Conservation (phyloP, 2,113 vertebrate species). For the cattle (Bos taurus) region DNA sequence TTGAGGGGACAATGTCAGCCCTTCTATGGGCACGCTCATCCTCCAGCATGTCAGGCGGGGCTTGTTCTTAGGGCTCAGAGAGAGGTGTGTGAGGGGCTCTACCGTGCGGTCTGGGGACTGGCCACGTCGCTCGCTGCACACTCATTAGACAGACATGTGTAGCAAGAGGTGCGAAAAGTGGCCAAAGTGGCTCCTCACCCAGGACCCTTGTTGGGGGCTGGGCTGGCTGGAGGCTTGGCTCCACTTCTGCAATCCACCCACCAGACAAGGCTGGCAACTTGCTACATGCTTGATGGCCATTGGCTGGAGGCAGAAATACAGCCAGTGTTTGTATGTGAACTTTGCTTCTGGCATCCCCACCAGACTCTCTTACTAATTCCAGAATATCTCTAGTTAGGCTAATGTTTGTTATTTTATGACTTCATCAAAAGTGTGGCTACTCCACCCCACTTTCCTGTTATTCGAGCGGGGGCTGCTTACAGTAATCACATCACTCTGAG, state of each 20-base stretch:
- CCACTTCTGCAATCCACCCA: too few relatives aligned
- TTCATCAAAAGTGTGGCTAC: not conserved
- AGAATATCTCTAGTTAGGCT: not conserved
- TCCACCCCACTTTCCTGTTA: not conserved
- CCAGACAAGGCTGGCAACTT: too few relatives aligned
- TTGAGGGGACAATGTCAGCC: too few relatives aligned
- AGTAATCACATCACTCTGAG: not conserved
- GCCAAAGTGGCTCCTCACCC: not conserved
- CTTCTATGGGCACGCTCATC: not conserved
- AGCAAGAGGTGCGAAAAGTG: not conserved
- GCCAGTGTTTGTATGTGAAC: not conserved
- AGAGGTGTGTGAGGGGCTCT: not conserved
- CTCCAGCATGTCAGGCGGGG: not conserved
- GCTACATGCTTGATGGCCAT: fast-evolving
- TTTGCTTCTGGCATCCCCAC: not conserved
- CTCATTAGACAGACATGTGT: not conserved
- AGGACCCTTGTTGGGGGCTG: not conserved
- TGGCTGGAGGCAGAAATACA: not conserved
- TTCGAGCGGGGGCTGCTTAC: too few relatives aligned
- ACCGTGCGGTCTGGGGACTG: not conserved
- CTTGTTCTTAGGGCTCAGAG: not conserved
- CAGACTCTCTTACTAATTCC: not conserved
- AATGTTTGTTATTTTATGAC: not conserved
- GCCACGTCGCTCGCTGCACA: not conserved
- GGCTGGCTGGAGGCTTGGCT: not conserved